Evolutionary conservation across 2,888 invertebrate species (phyloP).

Genomic region (Spisula subtruncata): DNA sequence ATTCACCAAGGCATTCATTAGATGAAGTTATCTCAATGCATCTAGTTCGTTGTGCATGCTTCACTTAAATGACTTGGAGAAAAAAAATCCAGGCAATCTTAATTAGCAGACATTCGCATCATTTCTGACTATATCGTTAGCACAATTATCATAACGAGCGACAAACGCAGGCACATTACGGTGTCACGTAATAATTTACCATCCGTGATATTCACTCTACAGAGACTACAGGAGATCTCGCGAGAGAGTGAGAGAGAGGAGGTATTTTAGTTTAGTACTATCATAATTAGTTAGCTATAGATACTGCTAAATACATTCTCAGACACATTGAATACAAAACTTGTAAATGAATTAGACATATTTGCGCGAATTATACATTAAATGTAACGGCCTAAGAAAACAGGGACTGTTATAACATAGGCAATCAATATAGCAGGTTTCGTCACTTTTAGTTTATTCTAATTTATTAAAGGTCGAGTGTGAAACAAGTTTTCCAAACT

Average conservation of each 20-base stretch:
- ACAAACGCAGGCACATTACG: slow-evolving; percentile 28
- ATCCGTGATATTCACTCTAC: background rate
- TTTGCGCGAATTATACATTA: background rate
- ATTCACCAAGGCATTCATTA: background rate
- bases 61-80: background rate
- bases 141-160: slow-evolving; percentile 25
- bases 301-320: background rate
- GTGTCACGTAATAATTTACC: slow-evolving; percentile 28
- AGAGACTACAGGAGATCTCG: background rate
- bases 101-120: slow-evolving; percentile 27
- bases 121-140: slow-evolving; percentile 23
- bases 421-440: background rate
- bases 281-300: background rate
- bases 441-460: too few species aligned
- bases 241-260: background rate
- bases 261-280: background rate
- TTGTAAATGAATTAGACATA: slow-evolving; percentile 14
- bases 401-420: background rate
- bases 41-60: background rate
- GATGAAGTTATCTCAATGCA: background rate
- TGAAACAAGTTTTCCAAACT: too few species aligned
- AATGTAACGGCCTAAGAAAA: background rate
- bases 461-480: too few species aligned
- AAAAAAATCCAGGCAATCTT: slow-evolving; percentile 14
- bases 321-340: background rate